phyloP scores from a whole-genome alignment of 2,888 invertebrate species.

The Antheraea yamamai region DNA sequence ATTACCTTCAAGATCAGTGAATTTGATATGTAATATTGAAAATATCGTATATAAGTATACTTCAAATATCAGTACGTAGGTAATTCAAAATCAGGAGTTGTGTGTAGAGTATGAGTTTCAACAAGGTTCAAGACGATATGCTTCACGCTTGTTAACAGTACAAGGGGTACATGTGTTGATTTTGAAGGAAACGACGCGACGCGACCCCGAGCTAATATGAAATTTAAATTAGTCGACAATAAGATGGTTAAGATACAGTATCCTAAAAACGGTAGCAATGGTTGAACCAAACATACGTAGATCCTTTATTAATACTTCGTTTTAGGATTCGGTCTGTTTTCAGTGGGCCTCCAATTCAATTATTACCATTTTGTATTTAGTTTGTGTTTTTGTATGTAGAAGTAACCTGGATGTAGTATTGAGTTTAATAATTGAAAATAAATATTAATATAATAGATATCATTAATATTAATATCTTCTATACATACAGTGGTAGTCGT shows the following conservation, averaged over 20 bases:
- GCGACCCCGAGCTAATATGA: conserved; percentile 26
- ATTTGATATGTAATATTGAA: background rate
- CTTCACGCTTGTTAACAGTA: conserved; percentile 26
- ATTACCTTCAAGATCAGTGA: background rate
- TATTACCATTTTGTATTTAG: too few species aligned
- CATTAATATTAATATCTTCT: too few species aligned
- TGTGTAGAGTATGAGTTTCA: conserved; percentile 15
- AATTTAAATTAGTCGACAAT: conserved; percentile 27
- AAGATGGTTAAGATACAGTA: conserved; percentile 11
- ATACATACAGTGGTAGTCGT: too few species aligned
- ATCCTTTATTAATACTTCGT: background rate
- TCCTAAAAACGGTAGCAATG: background rate
- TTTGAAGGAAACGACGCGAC: conserved; percentile 24
- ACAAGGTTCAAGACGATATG: conserved; percentile 23
- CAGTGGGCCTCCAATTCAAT: too few species aligned
- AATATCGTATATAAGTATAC: background rate
- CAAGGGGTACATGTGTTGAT: conserved; percentile 27
- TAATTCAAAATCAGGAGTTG: background rate
- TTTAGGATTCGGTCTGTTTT: too few species aligned
- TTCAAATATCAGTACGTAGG: background rate
- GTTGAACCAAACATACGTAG: background rate
- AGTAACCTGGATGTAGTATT: too few species aligned
- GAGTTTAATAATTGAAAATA: too few species aligned
- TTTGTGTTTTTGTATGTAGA: too few species aligned
- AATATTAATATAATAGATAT: too few species aligned